These are phyloP conservation scores for Andrena fulva DNA, from an alignment of 2,888 invertebrate species.

Conservation along the genomic window DNA sequence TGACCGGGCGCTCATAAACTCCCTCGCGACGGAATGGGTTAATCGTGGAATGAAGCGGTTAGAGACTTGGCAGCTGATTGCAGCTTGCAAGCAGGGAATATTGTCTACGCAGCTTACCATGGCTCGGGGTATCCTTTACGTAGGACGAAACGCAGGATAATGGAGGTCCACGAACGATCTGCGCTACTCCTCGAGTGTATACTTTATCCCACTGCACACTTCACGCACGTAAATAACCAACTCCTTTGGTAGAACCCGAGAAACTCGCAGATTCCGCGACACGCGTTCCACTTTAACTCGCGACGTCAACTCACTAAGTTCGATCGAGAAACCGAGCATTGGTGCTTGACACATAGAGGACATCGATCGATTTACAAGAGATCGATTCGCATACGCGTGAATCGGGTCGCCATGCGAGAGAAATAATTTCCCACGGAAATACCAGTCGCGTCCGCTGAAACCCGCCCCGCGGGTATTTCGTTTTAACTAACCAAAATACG, in stretches of 20 bases:
- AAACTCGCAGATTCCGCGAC: background rate
- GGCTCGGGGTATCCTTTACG: background rate
- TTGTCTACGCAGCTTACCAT: slow-evolving; percentile 24
- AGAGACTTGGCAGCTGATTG: too few relatives aligned
- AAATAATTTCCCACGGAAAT: slow-evolving; percentile 24
- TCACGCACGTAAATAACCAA: slow-evolving; percentile 12
- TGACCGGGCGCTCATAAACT: too few relatives aligned
- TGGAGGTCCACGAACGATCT: slow-evolving; percentile 13
- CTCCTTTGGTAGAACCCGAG: slow-evolving; percentile 2
- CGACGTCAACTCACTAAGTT: background rate
- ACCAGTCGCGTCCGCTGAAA: background rate
- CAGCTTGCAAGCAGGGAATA: too few relatives aligned
- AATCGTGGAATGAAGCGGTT: too few relatives aligned
- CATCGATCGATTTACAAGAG: background rate
- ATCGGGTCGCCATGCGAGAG: background rate
- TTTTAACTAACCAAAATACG: slow-evolving; percentile 9
- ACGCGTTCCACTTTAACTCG: background rate
- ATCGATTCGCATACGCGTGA: background rate
- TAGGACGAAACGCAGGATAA: slow-evolving; percentile 8
- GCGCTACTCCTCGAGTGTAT: slow-evolving; percentile 18
- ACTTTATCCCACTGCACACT: slow-evolving; percentile 41
- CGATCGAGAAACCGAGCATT: background rate
- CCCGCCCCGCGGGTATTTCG: background rate
- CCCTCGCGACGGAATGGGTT: too few relatives aligned
- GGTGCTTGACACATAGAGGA: background rate